phyloP scores from a whole-genome alignment of 2,888 invertebrate genomes.

The Thelaira solivaga region DNA sequence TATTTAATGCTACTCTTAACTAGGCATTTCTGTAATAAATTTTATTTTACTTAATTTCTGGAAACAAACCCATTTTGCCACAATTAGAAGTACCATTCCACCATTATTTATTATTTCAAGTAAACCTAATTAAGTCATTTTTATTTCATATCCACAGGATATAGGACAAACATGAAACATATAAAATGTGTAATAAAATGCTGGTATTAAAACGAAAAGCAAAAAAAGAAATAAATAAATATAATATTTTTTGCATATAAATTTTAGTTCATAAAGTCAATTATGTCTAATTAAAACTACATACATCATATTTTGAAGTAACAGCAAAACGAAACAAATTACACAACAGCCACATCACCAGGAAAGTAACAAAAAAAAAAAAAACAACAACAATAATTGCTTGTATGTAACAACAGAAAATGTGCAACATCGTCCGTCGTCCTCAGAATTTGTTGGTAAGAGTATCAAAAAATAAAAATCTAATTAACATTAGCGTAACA shows the following conservation, averaged over 20 bases:
- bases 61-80: too few relatives aligned
- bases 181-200: conserved; percentile 31
- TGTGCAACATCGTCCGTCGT: conserved; percentile 35
- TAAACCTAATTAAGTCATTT: conserved; percentile 42
- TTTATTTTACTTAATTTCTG: not conserved
- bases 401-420: conserved; percentile 16
- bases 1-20: not conserved
- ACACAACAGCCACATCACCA: conserved; percentile 44
- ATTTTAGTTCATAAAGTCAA: conserved; percentile 52
- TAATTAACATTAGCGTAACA: conserved; percentile 63
- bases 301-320: conserved; percentile 52
- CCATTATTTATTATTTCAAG: conserved; percentile 19
- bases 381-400: not conserved
- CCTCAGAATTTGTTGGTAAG: conserved; percentile 18
- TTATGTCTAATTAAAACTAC: conserved; percentile 62
- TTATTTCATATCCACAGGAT: conserved; percentile 36
- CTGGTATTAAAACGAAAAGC: conserved; percentile 24
- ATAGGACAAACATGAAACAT: conserved; percentile 25
- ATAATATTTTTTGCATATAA: conserved; percentile 36
- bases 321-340: conserved; percentile 34
- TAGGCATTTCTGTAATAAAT: not conserved
- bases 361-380: conserved; percentile 4
- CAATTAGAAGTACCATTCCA: not conserved
- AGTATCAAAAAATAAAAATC: conserved; percentile 48
- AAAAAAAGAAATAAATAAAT: not conserved